Conservation (phyloP, 2,113 vertebrate species). For the Sinosuthora webbiana region DNA sequence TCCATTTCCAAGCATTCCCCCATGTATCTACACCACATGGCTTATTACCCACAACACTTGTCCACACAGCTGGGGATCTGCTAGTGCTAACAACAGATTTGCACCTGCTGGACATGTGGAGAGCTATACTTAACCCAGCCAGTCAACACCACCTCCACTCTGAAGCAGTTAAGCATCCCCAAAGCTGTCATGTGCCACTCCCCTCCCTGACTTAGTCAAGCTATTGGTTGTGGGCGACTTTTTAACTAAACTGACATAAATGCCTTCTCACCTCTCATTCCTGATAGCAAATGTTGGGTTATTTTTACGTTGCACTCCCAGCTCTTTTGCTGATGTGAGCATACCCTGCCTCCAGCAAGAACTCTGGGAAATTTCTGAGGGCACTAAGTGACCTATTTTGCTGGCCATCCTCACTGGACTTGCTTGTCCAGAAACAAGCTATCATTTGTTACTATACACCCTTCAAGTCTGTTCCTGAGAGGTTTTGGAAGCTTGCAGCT, state of each 20-base stretch:
- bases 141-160: not conserved
- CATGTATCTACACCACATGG: not conserved
- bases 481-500: not conserved
- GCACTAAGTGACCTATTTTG: not conserved
- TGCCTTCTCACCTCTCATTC: constrained; percentile 15
- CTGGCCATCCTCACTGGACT: not conserved
- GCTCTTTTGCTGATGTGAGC: not conserved
- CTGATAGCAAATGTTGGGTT: constrained; percentile 12
- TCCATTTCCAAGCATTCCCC: not conserved
- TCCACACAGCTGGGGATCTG: constrained; percentile 41
- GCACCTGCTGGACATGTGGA: constrained; percentile 46
- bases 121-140: constrained; percentile 58
- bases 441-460: not conserved
- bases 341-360: not conserved
- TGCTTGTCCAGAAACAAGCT: not conserved
- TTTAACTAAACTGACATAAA: not conserved
- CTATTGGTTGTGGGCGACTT: not conserved
- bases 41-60: constrained; percentile 38
- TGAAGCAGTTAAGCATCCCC: not conserved
- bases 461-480: not conserved
- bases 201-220: not conserved
- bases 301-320: not conserved
- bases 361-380: not conserved
- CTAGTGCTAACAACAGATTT: constrained; percentile 40
- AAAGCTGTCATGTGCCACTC: not conserved